Base-by-base conservation (phyloP, 2,888 invertebrate genomes). In the Eilema griseolum region DNA sequence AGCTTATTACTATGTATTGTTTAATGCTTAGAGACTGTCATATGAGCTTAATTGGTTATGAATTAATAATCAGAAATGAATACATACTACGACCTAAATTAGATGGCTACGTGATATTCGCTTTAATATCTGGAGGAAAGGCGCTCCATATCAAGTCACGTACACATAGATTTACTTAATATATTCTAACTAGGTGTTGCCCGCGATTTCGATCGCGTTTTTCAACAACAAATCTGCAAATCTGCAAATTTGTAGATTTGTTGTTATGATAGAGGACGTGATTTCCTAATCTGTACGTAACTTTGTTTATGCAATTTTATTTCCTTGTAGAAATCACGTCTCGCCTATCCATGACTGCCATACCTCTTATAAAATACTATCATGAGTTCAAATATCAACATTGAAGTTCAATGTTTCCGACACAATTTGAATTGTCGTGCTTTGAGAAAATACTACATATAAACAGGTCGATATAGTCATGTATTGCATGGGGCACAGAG, bases 51-150 rank as follows among this genome's bases (percentile, higher is more conserved):
- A 78, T 80, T 75, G 64, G 62, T 71, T 70, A 71, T 73, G 73
- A 72, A 76, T 78, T 70, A 74, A 52, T 74, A 70, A 82, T 78
- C 67, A 74, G 37, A 23, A 56, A 68, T 71, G 69, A 66, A 72
- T 72, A 66, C 67, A 69, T 63, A 66, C 73, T 70, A 71, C 59
- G 71, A 61, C 59, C 57, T 66, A 66, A 75, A 74, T 67, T 66
- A 59, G 64, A 64, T 60, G 23, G 37, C 60, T 61, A 61, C 20
- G 33, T n/a, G 66, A 71, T 74, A 80, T 73, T 80, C 68, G 66
- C 14, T 52, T 28, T 56, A 52, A 61, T 77, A 71, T 31, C 37
- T 28, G n/a, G 28, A 16, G 24, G n/a, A 46, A 12, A 31, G 16
- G 23, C 20, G 24, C 11, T 11, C 3, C 20, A 10, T 26, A 20